These are phyloP conservation scores for Prietella phreatophila DNA, from an alignment of 2,113 vertebrate genomes.

Conservation along the genomic window DNA sequence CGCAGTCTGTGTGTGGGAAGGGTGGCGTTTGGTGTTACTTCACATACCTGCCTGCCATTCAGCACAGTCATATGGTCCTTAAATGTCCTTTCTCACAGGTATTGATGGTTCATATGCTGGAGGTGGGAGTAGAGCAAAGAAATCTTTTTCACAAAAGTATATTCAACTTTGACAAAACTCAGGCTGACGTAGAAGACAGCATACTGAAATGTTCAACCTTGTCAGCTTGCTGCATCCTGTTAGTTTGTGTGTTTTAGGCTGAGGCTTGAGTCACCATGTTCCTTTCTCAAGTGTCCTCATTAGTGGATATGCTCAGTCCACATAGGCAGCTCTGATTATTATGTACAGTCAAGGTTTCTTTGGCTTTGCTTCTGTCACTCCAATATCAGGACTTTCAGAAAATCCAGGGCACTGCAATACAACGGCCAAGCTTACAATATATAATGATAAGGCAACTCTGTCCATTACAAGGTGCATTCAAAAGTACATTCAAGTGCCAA, in stretches of 20 bases:
- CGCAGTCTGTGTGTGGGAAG: not conserved
- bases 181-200: not conserved
- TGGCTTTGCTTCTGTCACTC: conserved; percentile 9
- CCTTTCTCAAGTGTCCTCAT: conserved; percentile 1
- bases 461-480: not conserved
- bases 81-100: not conserved
- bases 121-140: not conserved
- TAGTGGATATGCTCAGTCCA: not conserved
- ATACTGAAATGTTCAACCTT: conserved; percentile 7
- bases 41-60: conserved; percentile 1
- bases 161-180: not conserved
- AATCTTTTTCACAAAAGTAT: conserved; percentile 5
- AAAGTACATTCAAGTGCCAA: conserved; percentile 1
- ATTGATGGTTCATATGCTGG: not conserved
- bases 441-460: not conserved
- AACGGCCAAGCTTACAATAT: not conserved
- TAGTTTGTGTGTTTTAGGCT: not conserved
- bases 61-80: conserved; percentile 28
- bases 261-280: conserved; percentile 17
- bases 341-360: conserved; percentile 14
- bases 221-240: not conserved
- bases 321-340: not conserved
- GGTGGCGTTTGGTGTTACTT: conserved; percentile 18
- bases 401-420: not conserved
- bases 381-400: not conserved